Evolutionary conservation across 2,113 vertebrate species (phyloP).

Genomic region (Meles meles): DNA sequence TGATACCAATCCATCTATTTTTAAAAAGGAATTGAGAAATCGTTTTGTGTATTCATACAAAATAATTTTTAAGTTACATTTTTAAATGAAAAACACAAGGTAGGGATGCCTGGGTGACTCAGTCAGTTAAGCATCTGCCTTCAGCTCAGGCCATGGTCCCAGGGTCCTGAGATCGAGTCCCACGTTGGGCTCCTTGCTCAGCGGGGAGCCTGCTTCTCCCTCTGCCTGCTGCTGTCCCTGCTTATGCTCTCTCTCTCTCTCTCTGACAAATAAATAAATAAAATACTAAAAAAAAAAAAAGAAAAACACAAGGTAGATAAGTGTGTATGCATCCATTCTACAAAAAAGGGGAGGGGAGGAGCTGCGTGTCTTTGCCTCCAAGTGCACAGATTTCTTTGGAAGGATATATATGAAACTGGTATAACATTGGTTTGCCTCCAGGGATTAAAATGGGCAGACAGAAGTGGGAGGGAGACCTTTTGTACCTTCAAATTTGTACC

Average conservation of each 20-base stretch:
- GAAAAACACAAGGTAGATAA: conserved; percentile 6
- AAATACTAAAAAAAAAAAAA: background rate
- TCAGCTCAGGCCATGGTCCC: too few relatives aligned
- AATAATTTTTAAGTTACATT: background rate
- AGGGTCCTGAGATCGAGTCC: too few relatives aligned
- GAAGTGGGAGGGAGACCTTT: background rate
- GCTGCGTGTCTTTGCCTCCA: background rate
- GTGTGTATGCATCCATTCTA: background rate
- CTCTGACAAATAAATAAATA: too few relatives aligned
- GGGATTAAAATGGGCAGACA: background rate
- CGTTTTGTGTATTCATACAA: background rate
- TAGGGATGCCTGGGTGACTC: background rate
- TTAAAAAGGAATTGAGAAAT: background rate
- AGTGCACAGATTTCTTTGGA: background rate
- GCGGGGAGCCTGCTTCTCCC: too few relatives aligned
- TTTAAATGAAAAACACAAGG: background rate
- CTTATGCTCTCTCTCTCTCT: too few relatives aligned
- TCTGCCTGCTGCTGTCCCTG: too few relatives aligned
- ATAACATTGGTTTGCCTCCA: background rate
- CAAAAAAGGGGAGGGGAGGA: background rate
- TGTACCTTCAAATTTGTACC: background rate
- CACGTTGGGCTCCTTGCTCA: too few relatives aligned
- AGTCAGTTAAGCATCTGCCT: too few relatives aligned
- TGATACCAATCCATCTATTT: background rate
- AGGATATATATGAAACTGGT: background rate